These are phyloP conservation scores for Sphaerolaimus hirsutus DNA, from an alignment of 2,888 invertebrate genomes.

Conservation along the genomic window DNA sequence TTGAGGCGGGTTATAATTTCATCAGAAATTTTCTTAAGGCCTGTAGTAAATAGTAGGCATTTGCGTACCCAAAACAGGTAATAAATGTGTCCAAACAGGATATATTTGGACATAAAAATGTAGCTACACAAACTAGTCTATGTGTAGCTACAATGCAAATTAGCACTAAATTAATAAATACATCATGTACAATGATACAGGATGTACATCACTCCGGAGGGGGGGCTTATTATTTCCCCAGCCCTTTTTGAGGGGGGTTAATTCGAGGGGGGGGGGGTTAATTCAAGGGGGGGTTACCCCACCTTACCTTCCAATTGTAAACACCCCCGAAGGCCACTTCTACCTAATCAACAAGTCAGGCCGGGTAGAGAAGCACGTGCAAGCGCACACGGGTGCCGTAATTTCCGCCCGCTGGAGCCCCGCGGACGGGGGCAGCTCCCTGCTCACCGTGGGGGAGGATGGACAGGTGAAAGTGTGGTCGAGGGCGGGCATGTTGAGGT, in stretches of 20 bases:
- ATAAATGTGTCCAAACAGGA: too few relatives aligned
- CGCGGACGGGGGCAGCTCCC: conserved; percentile 77
- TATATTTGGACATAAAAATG: too few relatives aligned
- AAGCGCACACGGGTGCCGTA: conserved; percentile 64
- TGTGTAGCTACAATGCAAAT: too few relatives aligned
- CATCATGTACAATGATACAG: not conserved
- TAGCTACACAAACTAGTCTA: too few relatives aligned
- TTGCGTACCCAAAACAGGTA: too few relatives aligned
- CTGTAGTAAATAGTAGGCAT: too few relatives aligned
- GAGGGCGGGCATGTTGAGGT: conserved; percentile 60
- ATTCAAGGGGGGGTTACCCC: not conserved
- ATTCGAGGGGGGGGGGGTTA: too few relatives aligned
- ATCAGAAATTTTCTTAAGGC: too few relatives aligned
- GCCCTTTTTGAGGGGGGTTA: too few relatives aligned
- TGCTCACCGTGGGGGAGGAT: conserved; percentile 77
- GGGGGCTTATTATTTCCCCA: too few relatives aligned
- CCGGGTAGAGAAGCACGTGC: conserved; percentile 67
- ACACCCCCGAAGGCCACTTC: conserved; percentile 42
- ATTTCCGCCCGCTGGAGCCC: conserved; percentile 72
- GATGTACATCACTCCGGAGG: too few relatives aligned
- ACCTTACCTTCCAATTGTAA: not conserved
- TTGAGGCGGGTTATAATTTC: too few relatives aligned
- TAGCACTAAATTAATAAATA: not conserved
- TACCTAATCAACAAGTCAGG: conserved; percentile 66
- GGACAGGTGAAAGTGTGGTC: conserved; percentile 92